Conservation (phyloP, 2,888 invertebrate species). For the Mermis nigrescens region DNA sequence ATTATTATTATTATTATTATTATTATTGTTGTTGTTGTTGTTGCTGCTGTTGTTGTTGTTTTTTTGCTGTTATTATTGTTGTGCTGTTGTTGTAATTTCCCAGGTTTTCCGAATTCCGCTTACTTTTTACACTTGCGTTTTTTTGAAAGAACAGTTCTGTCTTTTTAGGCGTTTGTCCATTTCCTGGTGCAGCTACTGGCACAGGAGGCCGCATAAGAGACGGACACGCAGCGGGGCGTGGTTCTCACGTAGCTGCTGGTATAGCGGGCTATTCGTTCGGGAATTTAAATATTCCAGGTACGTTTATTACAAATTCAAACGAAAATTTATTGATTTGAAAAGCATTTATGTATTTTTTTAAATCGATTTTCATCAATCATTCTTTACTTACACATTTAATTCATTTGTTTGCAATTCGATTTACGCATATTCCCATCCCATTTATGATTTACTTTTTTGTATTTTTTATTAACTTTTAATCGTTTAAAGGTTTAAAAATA, state of each 20-base stretch:
- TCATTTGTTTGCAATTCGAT: too few relatives aligned
- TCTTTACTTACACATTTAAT: too few relatives aligned
- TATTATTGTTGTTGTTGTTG: too few relatives aligned
- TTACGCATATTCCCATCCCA: too few relatives aligned
- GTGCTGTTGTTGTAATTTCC: too few relatives aligned
- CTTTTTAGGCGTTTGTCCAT: constrained; percentile 66
- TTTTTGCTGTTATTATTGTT: neutral
- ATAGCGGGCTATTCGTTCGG: constrained; percentile 93
- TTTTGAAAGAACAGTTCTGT: neutral
- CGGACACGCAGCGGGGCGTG: constrained; percentile 80
- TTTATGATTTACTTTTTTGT: too few relatives aligned
- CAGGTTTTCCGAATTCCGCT: too few relatives aligned
- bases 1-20: too few relatives aligned
- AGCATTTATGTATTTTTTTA: too few relatives aligned
- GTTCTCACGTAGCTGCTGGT: constrained; percentile 78
- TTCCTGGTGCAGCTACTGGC: constrained; percentile 91
- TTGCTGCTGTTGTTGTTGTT: neutral
- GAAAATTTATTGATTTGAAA: neutral
- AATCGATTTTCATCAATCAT: too few relatives aligned
- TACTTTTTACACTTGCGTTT: neutral
- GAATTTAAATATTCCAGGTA: constrained; percentile 68
- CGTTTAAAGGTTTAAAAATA: too few relatives aligned
- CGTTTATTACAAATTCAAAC: neutral
- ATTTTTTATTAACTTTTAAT: too few relatives aligned
- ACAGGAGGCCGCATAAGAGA: constrained; percentile 87